Evolutionary conservation across 2,113 vertebrate species (phyloP), one percentile per base, ranked within the genome.

Genomic region (Corythaixoides concolor): DNA sequence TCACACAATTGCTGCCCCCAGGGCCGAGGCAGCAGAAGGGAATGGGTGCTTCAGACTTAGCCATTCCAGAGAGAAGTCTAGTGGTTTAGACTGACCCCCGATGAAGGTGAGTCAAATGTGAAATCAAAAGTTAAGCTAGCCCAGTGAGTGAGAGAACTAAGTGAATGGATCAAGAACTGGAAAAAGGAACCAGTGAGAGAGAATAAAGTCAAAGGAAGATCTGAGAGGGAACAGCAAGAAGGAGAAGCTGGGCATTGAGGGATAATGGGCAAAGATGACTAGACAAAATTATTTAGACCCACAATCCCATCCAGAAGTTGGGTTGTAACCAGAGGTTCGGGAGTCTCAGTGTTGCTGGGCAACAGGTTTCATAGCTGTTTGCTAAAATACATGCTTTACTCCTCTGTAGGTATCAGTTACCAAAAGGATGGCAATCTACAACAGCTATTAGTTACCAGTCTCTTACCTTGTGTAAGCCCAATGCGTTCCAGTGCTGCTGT

Each of bases 381-480:
- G 32, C 53, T 79, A 56, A 89, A 83, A 55, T 28, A 7, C 0
- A 0, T n/a, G 10, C 24, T 83, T 83, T 56, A 21, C 72, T 86
- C 27, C 58, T 82, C 58, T 68, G 9, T 47, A 73, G 39, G 17
- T 76, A 30, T 39, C 35, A 60, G 43, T 32, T 88, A 76, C 63
- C 58, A 23, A 39, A 68, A 66, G 32, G 23, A 68, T 56, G 45
- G 45, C 28, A 30, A 41, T 28, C 62, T 86, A 18, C 70, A 83
- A 43, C 22, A 72, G 39, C 70, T 69, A 6, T 41, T 75, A 64
- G 43, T 47, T 83, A 72, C 37, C 75, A 39, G 2, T 32, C 32
- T 85, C 32, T 68, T 67, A 59, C 49, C 58, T 85, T 30, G 5
- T 5, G 12, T 0, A 0, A 85, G 30, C 83, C 12, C 0, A 0